Evolutionary conservation across 2,797 vertebrate species (phyloP), one percentile per base, ranked within the genome.

Genomic region (Chelon labrosus): DNA sequence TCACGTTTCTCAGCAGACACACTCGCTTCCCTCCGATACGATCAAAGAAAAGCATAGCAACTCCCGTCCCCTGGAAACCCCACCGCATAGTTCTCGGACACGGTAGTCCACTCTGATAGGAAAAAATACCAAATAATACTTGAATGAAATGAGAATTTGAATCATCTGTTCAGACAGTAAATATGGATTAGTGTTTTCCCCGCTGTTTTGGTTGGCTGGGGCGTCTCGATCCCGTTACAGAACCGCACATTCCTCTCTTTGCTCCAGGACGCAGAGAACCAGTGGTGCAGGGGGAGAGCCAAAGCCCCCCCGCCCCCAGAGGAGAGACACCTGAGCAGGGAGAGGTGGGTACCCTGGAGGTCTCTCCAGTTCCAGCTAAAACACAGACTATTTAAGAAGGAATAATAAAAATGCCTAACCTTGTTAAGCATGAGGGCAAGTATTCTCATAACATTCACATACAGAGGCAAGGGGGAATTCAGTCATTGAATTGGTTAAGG

Each of bases 401-500:
- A 90, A 84, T 91, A 89, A 92, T 90, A 88, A 89, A 93, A 93
- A 90, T 39, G 87, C 84, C 86, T 89, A 81, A 91, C 84, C 85
- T 82, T 70, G 83, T 88, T 88, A 90, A 82, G 79, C 63, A 77
- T 80, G 73, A 58, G 82, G 75, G 71, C 80, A 79, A 85, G 73
- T 85, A 82, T 88, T 90, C 80, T 83, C 81, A 73, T 79, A 85
- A 91, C 86, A 85, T 72, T 77, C 84, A 38, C 78, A 84, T 54
- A 72, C 52, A 27, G 70, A 70, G 57, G 42, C 71, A 54, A 20
- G 60, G 58, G 80, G 88, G 84, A 75, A 86, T 92, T 83, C 71
- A 87, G 84, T 89, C 85, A 76, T 63, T 71, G 82, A 50, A 66
- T 83, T 60, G 79, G 81, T 89, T 51, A 19, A 64, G 73, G 75